These are phyloP conservation scores for Camelus dromedarius DNA, from an alignment of 2,113 vertebrate genomes.

Conservation along the genomic window DNA sequence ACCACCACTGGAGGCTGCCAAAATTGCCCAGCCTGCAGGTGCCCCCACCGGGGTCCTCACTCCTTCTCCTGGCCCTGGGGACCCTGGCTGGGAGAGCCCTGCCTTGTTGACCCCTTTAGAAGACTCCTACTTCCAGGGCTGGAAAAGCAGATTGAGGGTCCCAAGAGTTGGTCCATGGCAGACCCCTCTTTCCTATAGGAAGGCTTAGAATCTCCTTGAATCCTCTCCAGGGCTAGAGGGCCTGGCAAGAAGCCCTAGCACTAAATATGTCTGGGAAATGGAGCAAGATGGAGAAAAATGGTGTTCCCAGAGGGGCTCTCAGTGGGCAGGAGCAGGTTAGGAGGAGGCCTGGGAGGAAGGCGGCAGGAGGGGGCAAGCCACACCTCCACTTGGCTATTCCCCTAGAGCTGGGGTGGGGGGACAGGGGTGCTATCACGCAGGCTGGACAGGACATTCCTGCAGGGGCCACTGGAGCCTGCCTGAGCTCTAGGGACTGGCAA, in stretches of 20 bases:
- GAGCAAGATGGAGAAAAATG: neutral
- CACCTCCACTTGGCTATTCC: neutral
- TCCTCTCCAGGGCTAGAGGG: neutral
- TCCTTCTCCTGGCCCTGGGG: neutral
- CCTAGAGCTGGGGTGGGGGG: neutral
- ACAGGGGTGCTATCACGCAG: neutral
- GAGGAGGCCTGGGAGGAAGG: neutral
- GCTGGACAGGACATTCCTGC: neutral
- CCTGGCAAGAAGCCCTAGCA: neutral
- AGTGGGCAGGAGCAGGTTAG: neutral
- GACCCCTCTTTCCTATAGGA: neutral
- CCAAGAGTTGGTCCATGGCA: neutral
- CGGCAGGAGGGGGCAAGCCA: neutral
- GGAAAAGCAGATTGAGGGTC: neutral
- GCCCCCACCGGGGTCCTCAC: neutral
- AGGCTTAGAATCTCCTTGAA: neutral
- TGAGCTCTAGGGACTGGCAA: neutral
- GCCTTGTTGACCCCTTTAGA: neutral
- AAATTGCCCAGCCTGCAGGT: neutral
- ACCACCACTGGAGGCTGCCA: neutral
- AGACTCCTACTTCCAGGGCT: neutral
- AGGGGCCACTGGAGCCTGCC: neutral
- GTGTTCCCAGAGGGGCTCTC: neutral
- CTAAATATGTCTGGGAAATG: neutral
- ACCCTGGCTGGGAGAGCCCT: neutral